These are phyloP conservation scores for Alca torda DNA, from an alignment of 2,797 vertebrate species.

Conservation along the genomic window DNA sequence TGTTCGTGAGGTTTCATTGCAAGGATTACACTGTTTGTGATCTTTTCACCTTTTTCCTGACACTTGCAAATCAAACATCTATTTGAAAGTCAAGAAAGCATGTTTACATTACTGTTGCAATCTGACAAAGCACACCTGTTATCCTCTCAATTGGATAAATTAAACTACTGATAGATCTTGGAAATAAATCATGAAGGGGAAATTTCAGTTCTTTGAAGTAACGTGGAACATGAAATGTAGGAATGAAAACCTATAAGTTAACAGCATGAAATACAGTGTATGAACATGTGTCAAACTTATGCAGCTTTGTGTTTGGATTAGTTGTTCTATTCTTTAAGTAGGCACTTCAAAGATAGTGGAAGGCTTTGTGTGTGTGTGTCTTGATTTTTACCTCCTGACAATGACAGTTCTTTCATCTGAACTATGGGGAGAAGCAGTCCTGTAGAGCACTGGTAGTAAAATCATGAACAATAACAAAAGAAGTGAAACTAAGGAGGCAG, in stretches of 20 bases:
- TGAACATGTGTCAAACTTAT: neutral
- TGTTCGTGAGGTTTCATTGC: neutral
- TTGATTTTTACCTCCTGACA: neutral
- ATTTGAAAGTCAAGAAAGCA: neutral
- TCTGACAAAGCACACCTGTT: neutral
- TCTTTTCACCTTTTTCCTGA: neutral
- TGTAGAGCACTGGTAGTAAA: neutral
- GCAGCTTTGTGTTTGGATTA: neutral
- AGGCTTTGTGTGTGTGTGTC: neutral
- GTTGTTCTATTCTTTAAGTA: neutral
- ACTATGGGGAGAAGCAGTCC: neutral
- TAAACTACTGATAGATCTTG: neutral
- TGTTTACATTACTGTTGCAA: neutral
- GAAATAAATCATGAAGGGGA: neutral
- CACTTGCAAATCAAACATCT: neutral
- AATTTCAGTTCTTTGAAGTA: neutral
- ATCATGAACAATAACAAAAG: neutral
- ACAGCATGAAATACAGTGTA: neutral
- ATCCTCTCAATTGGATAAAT: neutral
- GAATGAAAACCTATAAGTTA: conserved; percentile 21
- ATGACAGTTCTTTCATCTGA: neutral
- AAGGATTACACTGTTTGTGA: neutral
- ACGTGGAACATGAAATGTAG: neutral
- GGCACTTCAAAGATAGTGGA: neutral
- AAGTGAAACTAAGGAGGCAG: neutral